phyloP scores from a whole-genome alignment of 2,888 invertebrate genomes.

The Hermaeophaga mercurialis region DNA sequence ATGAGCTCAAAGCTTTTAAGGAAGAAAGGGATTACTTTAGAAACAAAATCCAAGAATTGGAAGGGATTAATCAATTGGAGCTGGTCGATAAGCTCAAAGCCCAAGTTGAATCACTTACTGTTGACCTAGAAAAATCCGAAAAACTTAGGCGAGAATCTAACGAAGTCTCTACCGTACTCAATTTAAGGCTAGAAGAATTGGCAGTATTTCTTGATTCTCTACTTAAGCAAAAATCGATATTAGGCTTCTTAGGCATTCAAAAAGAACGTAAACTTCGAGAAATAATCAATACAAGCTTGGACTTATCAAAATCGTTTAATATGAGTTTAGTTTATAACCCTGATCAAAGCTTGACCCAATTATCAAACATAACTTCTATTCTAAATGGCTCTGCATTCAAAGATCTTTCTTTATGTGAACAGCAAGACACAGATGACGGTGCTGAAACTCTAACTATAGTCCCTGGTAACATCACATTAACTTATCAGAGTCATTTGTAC shows the following conservation, averaged over 20 bases:
- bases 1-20: conserved; percentile 44
- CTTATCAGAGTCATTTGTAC: conserved; percentile 51
- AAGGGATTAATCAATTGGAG: conserved; percentile 20
- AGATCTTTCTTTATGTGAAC: conserved; percentile 38
- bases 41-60: conserved; percentile 47
- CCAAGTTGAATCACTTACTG: conserved; percentile 41
- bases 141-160: conserved; percentile 53
- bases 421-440: conserved; percentile 34
- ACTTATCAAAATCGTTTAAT: conserved; percentile 61
- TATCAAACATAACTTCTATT: conserved; percentile 59
- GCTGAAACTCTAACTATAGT: conserved; percentile 47
- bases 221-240: conserved; percentile 65
- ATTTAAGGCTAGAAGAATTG: conserved; percentile 67
- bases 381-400: conserved; percentile 51
- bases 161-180: conserved; percentile 60
- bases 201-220: conserved; percentile 70
- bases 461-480: conserved; percentile 49
- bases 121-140: conserved; percentile 54
- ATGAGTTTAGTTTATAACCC: conserved; percentile 55
- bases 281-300: conserved; percentile 62
- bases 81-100: conserved; percentile 32
- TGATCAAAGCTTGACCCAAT: conserved; percentile 59
- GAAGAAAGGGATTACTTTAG: conserved; percentile 50
- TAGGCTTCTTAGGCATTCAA: conserved; percentile 60
- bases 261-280: conserved; percentile 61